Evolutionary conservation across 1,140 invertebrate species (phyloP).

Genomic region (Lepidostoma basale): DNA sequence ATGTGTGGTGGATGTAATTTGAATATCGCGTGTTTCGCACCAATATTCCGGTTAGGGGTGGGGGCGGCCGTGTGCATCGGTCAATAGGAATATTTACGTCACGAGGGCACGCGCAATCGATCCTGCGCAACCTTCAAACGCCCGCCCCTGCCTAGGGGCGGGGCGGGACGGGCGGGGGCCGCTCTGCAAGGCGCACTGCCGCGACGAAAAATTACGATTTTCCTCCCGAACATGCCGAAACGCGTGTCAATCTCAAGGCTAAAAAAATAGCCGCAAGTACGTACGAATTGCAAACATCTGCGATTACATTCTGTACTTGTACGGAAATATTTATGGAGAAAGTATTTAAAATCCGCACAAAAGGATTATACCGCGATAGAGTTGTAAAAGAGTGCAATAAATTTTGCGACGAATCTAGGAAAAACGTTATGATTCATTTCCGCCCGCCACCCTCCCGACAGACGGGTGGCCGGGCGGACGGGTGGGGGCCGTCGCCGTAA

Average conservation of each 20-base stretch:
- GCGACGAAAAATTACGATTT: conserved; percentile 7
- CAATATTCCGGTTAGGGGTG: conserved; percentile 25
- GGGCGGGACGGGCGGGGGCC: not conserved
- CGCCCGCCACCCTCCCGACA: not conserved
- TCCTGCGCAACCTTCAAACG: conserved; percentile 41
- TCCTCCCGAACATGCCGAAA: not conserved
- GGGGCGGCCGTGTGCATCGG: conserved; percentile 39
- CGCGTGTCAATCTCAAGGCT: not conserved
- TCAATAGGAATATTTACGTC: conserved; percentile 45
- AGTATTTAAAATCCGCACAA: not conserved
- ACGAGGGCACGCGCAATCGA: conserved; percentile 44
- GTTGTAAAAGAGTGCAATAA: conserved; percentile 1
- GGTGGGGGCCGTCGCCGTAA: conserved; percentile 20
- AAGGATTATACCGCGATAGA: not conserved
- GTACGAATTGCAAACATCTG: not conserved
- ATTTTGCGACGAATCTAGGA: not conserved
- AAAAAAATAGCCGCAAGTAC: not conserved
- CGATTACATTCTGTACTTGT: not conserved
- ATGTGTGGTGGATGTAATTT: conserved; percentile 21
- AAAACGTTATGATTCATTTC: conserved; percentile 20
- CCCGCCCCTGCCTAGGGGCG: conserved; percentile 20
- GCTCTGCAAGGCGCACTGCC: not conserved
- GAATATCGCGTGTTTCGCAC: conserved; percentile 31
- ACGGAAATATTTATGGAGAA: not conserved
- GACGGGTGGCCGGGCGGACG: not conserved